These are phyloP conservation scores for Oscheius sp. DNA, from an alignment of 2,888 invertebrate species.

Conservation along the genomic window DNA sequence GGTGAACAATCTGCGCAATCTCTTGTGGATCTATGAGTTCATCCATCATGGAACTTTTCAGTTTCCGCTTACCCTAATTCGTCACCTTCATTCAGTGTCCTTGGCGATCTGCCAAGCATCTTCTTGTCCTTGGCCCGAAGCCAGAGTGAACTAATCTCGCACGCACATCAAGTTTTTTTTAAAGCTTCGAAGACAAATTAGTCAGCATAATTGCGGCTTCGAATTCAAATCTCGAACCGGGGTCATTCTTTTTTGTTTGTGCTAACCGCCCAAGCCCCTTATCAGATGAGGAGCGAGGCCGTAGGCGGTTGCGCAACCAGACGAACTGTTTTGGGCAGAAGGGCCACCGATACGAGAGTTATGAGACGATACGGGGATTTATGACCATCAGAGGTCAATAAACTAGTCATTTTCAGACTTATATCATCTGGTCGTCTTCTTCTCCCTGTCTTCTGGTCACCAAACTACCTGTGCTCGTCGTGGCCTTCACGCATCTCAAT, in stretches of 20 bases:
- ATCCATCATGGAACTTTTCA: no score
- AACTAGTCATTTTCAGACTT: not conserved
- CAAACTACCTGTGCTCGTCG: not conserved
- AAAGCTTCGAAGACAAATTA: not conserved
- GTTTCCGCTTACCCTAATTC: not conserved
- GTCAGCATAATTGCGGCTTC: not conserved
- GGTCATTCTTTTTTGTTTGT: constrained; percentile 26
- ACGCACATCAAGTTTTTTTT: constrained; percentile 14
- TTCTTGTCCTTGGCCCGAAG: constrained; percentile 8
- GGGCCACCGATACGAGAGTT: constrained; percentile 9
- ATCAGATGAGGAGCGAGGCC: constrained; percentile 37
- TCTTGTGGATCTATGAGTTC: no score
- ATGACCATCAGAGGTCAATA: not conserved
- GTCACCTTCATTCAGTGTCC: not conserved
- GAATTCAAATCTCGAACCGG: not conserved
- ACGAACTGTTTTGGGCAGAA: constrained; percentile 2
- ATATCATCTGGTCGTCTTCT: not conserved
- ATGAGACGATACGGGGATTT: constrained; percentile 7
- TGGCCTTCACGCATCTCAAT: not conserved
- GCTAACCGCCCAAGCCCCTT: not conserved
- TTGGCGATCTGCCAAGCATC: constrained; percentile 8
- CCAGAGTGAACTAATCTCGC: constrained; percentile 15
- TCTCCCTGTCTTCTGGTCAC: no score
- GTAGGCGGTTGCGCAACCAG: constrained; percentile 35
- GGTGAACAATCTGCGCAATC: no score